These are phyloP conservation scores for Onychomys arenicola DNA, from an alignment of 2,797 vertebrate species.

Conservation along the genomic window DNA sequence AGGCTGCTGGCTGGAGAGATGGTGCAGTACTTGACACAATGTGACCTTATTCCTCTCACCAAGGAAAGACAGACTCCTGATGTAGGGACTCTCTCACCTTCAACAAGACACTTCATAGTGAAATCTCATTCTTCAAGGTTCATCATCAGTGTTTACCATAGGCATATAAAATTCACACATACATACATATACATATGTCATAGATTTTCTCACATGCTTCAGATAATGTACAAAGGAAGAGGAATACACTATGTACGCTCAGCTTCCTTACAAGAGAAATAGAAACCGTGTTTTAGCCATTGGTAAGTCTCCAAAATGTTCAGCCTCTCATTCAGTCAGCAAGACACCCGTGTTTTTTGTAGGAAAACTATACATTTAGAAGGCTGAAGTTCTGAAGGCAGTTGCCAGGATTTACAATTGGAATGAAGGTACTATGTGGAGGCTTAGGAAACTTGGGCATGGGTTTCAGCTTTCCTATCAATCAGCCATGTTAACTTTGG, in stretches of 20 bases:
- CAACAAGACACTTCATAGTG: background rate
- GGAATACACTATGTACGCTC: background rate
- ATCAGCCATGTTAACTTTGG: background rate
- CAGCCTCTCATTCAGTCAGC: background rate
- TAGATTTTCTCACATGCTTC: background rate
- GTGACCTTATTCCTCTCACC: background rate
- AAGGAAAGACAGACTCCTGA: background rate
- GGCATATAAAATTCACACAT: background rate
- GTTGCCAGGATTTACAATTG: background rate
- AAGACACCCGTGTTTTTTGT: background rate
- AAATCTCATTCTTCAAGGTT: background rate
- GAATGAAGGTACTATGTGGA: background rate
- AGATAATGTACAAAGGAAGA: background rate
- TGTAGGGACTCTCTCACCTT: background rate
- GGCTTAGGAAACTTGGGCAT: background rate
- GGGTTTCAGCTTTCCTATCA: background rate
- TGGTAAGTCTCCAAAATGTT: background rate
- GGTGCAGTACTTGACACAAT: background rate
- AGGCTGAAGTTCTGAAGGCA: background rate
- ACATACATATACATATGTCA: background rate
- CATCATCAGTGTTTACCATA: background rate
- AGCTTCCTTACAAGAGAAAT: background rate
- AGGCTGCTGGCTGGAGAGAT: background rate
- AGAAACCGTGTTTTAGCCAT: background rate
- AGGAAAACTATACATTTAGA: background rate